Percentiles rank a stretch among this genome's conserved stretches.
Evolutionary conservation across 2,797 vertebrate species (phyloP).

Genomic region (Selene dorsalis): DNA sequence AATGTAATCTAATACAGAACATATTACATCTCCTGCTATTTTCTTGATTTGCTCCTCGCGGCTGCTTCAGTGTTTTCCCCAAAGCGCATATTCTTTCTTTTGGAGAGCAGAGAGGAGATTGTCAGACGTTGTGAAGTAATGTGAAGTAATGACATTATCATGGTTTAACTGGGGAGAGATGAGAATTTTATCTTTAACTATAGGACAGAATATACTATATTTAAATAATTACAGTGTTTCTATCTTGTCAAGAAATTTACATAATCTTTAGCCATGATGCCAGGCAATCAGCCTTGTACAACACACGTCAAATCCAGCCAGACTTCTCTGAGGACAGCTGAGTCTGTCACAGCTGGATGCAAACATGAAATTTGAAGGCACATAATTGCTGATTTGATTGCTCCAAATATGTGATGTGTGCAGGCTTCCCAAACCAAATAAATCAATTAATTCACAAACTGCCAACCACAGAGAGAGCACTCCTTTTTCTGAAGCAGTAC

Average conservation of each 20-base stretch:
- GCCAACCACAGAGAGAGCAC: slow-evolving; percentile 56
- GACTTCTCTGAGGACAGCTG: slow-evolving; percentile 53
- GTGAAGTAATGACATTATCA: slow-evolving; percentile 20
- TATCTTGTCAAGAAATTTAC: slow-evolving; percentile 22
- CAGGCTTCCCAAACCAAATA: slow-evolving; percentile 71
- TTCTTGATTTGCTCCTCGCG: slow-evolving; percentile 29
- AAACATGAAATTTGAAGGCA: slow-evolving; percentile 74
- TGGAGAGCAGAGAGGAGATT: slow-evolving; percentile 6
- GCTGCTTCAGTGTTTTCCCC: slow-evolving; percentile 11
- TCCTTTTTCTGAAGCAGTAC: slow-evolving; percentile 59
- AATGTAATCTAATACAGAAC: slow-evolving; percentile 48
- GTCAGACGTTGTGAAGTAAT: slow-evolving; percentile 6
- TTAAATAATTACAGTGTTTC: slow-evolving; percentile 9
- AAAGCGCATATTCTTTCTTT: slow-evolving; percentile 35
- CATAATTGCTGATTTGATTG: slow-evolving; percentile 79
- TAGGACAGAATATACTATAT: background rate
- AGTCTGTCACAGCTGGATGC: slow-evolving; percentile 69
- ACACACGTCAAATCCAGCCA: slow-evolving; percentile 60
- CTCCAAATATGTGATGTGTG: slow-evolving; percentile 66
- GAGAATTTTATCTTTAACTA: slow-evolving; percentile 15
- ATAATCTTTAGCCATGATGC: slow-evolving; percentile 43
- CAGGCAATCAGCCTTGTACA: slow-evolving; percentile 47
- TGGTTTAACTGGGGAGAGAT: slow-evolving; percentile 6
- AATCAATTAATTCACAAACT: slow-evolving; percentile 75
- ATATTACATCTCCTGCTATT: slow-evolving; percentile 45